A percentile compares a stretch with the other conserved stretches of the same genome.
These are phyloP conservation scores for Candidula unifasciata DNA, from an alignment of 2,888 invertebrate species.

Conservation along the genomic window DNA sequence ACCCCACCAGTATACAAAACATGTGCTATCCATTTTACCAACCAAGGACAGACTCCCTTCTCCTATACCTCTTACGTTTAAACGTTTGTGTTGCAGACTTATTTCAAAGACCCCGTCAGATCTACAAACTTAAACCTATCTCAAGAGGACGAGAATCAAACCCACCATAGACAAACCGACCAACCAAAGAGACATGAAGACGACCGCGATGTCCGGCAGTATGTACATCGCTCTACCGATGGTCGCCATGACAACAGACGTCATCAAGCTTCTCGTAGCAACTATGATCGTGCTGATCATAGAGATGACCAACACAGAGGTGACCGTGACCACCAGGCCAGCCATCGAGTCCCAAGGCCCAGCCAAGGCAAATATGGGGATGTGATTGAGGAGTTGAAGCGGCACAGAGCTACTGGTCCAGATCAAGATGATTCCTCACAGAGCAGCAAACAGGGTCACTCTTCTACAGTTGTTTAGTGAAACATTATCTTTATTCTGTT, in stretches of 20 bases:
- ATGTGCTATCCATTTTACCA: no score
- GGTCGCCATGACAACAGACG: neutral
- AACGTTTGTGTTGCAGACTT: neutral
- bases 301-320: neutral
- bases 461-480: conserved; percentile 3
- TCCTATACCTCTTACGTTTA: no score
- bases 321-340: neutral
- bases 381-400: conserved; percentile 27
- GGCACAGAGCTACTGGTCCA: neutral
- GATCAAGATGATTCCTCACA: neutral
- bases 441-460: neutral
- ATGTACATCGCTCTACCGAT: neutral
- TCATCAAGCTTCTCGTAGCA: neutral
- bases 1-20: no score
- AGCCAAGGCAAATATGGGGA: conserved; percentile 14
- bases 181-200: neutral
- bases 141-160: no score
- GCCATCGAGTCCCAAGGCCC: neutral
- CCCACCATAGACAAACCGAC: no score
- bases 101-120: neutral
- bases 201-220: neutral
- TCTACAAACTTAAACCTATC: no score
- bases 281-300: neutral
- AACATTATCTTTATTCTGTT: neutral
- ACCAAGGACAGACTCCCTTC: no score